These are phyloP conservation scores for Furcifer pardalis DNA, from an alignment of 2,797 vertebrate species.

Conservation along the genomic window DNA sequence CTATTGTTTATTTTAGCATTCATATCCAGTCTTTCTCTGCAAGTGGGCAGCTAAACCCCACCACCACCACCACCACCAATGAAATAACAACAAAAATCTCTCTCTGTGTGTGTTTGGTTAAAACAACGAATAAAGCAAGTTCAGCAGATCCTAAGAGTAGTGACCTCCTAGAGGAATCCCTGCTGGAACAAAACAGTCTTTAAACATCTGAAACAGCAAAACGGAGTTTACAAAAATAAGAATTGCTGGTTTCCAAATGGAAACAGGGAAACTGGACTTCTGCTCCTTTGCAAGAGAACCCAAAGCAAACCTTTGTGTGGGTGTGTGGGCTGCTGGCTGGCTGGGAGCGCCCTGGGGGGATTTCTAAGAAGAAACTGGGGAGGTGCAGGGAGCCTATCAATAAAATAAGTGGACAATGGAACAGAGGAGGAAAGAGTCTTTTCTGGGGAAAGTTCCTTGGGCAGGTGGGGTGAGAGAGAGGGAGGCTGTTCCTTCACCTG, in stretches of 20 bases:
- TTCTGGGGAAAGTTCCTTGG: no score
- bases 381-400: no score
- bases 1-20: background rate
- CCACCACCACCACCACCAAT: no score
- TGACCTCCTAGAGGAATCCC: background rate
- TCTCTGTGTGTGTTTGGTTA: background rate
- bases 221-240: background rate
- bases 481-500: no score
- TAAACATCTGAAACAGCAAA: constrained; percentile 4
- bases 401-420: no score
- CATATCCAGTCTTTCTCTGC: background rate
- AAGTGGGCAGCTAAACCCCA: background rate
- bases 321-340: no score
- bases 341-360: no score
- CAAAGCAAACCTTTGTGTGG: background rate
- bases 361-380: no score
- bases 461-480: no score
- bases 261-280: background rate
- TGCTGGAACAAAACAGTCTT: background rate
- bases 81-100: background rate
- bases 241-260: background rate
- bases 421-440: no score
- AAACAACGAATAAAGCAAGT: background rate
- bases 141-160: constrained; percentile 4
- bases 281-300: background rate